Conservation (phyloP, 2,113 vertebrate species). For the Lampris megalopsis region DNA sequence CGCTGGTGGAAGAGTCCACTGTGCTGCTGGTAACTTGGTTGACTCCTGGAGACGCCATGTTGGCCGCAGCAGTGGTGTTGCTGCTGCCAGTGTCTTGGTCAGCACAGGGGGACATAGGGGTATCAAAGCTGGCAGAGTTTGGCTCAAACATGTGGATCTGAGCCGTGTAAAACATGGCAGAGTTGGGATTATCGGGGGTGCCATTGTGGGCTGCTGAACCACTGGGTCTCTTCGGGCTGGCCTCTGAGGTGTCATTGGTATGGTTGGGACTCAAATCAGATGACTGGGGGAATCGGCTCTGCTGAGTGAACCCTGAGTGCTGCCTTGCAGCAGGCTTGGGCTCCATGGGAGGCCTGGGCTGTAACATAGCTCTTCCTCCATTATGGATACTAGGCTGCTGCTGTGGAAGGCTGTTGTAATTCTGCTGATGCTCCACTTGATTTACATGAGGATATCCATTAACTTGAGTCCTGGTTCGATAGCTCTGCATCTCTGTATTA, state of each 20-base stretch:
- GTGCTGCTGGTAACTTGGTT: conserved; percentile 98
- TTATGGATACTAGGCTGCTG: conserved; percentile 69
- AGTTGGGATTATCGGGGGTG: conserved; percentile 69
- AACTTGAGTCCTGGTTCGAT: conserved; percentile 78
- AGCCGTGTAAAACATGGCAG: conserved; percentile 88
- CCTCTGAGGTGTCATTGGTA: conserved; percentile 80
- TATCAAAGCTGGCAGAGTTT: conserved; percentile 78
- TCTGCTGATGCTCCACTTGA: conserved; percentile 79
- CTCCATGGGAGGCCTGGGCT: conserved; percentile 88
- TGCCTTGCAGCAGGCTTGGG: conserved; percentile 82
- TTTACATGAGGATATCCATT: conserved; percentile 79
- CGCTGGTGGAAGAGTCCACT: conserved; percentile 88
- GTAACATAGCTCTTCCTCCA: conserved; percentile 79
- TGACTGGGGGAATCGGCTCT: conserved; percentile 81
- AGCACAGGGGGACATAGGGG: conserved; percentile 77
- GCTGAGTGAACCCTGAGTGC: conserved; percentile 80
- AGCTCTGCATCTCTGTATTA: conserved; percentile 82
- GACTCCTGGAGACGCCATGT: conserved; percentile 90
- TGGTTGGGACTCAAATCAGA: conserved; percentile 64
- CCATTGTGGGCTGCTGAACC: conserved; percentile 60
- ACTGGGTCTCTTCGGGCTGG: conserved; percentile 82
- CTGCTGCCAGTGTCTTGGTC: conserved; percentile 67
- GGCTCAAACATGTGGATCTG: conserved; percentile 94
- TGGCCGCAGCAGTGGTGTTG: conserved; percentile 75
- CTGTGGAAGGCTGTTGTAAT: conserved; percentile 76